Evolutionary conservation across 1,140 invertebrate genomes (phyloP), one percentile per base, ranked within the genome.

Genomic region (Tetragnatha versicolor): DNA sequence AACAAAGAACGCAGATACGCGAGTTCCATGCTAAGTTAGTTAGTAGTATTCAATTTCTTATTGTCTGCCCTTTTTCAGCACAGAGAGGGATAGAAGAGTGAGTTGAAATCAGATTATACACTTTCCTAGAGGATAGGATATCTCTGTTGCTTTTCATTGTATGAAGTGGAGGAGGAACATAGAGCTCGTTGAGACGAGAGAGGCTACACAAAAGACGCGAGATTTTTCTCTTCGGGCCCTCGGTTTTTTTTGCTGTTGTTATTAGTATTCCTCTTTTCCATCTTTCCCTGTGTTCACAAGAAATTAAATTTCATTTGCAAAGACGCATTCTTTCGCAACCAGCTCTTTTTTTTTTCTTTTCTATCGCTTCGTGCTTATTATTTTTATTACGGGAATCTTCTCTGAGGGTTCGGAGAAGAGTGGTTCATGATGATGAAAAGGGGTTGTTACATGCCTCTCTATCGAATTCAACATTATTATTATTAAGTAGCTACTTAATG

Each of bases 261-360:
- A 10, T 45, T 45, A 5, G 7, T 5, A 20, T 47, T 33, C 58
- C 42, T 47, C 33, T 63, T 33, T 58, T 39, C 39, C 39, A 22
- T 42, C n/a, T 37, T 35, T 51, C 29, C 27, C 31, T 75, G 29
- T n/a, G n/a, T 77, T 65, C 73, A 25, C 73, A 45, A 66, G 60
- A 77, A 77, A 77, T 77, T 77, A 77, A 77, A 77, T 77, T 77
- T 77, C 73, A 77, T 77, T 77, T 77, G 73, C 72, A 61, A 45
- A 75, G 72, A 75, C 63, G 72, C 61, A 77, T 77, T 77, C 60
- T 77, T 65, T 63, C 63, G 27, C 39, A 14, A 35, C 22, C 10
- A 4, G 3, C 39, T 33, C 9, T 1, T 37, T 53, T 76, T 76
- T 63, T 63, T 49, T 49, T 7, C 47, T 51, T 55, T 3, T 4